Conservation (phyloP, 1,140 invertebrate species). For the Spodoptera frugiperda region DNA sequence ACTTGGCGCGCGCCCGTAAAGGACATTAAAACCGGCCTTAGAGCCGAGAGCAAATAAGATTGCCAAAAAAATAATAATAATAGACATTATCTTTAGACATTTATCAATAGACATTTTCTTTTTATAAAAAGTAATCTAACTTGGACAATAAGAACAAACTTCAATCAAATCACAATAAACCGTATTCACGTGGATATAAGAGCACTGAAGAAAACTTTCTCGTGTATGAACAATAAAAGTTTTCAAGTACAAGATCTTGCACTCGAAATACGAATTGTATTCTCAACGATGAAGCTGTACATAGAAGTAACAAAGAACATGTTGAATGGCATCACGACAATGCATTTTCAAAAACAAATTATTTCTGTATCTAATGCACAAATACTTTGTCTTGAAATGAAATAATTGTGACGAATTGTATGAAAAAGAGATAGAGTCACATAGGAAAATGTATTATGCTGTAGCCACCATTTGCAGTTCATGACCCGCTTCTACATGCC, state of each 20-base stretch:
- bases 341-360: neutral
- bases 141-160: neutral
- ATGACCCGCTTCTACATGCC: no score
- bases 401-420: no score
- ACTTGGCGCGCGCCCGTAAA: no score
- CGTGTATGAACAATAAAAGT: neutral
- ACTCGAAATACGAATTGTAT: neutral
- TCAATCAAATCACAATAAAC: slow-evolving; percentile 1
- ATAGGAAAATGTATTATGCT: no score
- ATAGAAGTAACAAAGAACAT: neutral
- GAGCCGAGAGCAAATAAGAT: no score
- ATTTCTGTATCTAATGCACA: neutral
- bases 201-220: neutral
- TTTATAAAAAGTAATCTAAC: neutral
- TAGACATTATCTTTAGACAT: no score
- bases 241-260: neutral
- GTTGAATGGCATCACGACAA: neutral
- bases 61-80: no score
- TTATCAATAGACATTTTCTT: no score
- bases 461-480: no score
- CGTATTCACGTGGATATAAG: neutral
- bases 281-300: slow-evolving; percentile 4
- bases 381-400: neutral
- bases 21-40: no score
- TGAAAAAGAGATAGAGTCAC: no score